Base-by-base conservation (phyloP, 2,797 vertebrate species). In the Halcyon leucocephala region DNA sequence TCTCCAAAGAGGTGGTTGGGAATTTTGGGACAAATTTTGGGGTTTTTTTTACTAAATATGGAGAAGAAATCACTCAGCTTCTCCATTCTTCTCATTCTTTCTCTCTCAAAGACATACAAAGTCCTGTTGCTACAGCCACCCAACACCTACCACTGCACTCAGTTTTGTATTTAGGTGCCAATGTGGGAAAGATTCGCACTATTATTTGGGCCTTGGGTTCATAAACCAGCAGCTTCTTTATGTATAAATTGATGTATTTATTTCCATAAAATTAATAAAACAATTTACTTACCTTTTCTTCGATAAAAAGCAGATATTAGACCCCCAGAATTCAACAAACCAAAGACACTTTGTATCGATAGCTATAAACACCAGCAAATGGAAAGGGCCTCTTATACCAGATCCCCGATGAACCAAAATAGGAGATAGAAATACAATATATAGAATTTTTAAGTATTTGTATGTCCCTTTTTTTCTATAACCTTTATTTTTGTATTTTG, bases 281-380 rank as follows among this genome's bases (percentile, higher is more conserved):
- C 8, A 28, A 51, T 60, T 70, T 26, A 2, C 39, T 84, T 48
- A 24, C 1, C 4, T 77, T 91, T 65, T 35, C 7, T 39, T 66
- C 10, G 0, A 12, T 20, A 22, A 20, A 37, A 81, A 46, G 44
- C 42, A 37, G 52, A 16, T 4, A 19, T 46, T 51, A 26, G 42
- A n/a, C 3, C 14, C 7, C 3, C 22, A 31, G 57, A 46, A 37
- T 24, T 60, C 64, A 66, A 26, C 17, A 39, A 19, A 65, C 5
- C 16, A 7, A 42, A 35, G 33, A 22, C 5, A 2, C 18, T 52
- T 39, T 1, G 0, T 14, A 14, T 12, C 29, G 13, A 5, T 3
- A 42, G 9, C 11, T 44, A 22, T 7, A 66, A 54, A 10, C 41
- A 29, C 17, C 17, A 24, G 48, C 26, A 66, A 41, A 74, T 4